Base-by-base conservation (phyloP, 2,113 vertebrate species). In the Macquaria australasica region DNA sequence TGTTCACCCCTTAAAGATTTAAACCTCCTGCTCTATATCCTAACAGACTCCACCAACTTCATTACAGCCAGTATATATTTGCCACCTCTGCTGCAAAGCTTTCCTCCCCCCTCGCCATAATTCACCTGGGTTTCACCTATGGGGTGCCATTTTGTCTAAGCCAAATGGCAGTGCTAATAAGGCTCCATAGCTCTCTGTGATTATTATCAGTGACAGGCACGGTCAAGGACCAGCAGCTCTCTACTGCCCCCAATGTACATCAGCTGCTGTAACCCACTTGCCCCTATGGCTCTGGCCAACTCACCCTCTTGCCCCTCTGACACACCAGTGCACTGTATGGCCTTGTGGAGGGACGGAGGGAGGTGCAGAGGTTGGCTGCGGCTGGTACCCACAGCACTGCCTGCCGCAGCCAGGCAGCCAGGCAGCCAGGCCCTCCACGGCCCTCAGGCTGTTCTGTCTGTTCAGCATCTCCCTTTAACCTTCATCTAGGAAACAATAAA, bases 401-500 rank as follows among this genome's bases (percentile, higher is more conserved):
- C 88, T 85, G 83, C 91, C 62, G 14, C 85, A 91, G 90, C 83
- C 85, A 83, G 81, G 64, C 41, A 43, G 41, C 39, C 39, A 4
- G 39, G 39, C 72, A 73, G 55, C 56, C 72, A 45, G 73, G 85
- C 79, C 87, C 87, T 91, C 90, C 78, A 78, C 25, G 83, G 91
- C 91, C 93, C 87, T 83, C 75, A 41, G 91, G 92, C 94, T 89
- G 82, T 93, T 95, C 93, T 96, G 94, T 95, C 93, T 94, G 95
- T 94, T 95, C 95, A 95, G 94, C 93, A 95, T 94, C 94, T 95
- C 93, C 91, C 92, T 94, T 94, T 95, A 95, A 96, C 95, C 95
- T 96, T 95, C 94, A 95, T 95, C 94, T 92, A 87, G 81, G 88
- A 95, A 95, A 95, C 94, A 95, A 95, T 95, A 95, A 95, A 96